These are phyloP conservation scores for Phalacrocorax carbo DNA, from an alignment of 2,113 vertebrate species.

Conservation along the genomic window DNA sequence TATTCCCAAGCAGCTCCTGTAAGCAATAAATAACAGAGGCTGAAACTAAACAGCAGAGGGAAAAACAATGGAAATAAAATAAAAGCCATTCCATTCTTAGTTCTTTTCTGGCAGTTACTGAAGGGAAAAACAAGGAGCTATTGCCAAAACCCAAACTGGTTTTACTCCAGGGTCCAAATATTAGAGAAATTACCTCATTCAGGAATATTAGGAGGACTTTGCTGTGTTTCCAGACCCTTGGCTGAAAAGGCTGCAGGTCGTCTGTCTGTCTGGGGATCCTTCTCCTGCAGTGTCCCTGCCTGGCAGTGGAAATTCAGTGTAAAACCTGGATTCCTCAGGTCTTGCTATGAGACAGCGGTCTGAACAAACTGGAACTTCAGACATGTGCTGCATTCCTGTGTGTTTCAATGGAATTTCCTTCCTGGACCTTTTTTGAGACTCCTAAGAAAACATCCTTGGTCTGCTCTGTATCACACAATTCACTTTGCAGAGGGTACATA, in stretches of 20 bases:
- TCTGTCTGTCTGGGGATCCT: neutral
- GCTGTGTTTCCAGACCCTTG: neutral
- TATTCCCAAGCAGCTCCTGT: neutral
- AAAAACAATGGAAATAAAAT: conserved; percentile 13
- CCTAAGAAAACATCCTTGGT: neutral
- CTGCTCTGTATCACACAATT: neutral
- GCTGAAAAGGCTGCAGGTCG: neutral
- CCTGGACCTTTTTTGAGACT: neutral
- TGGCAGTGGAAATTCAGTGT: neutral
- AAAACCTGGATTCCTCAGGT: neutral
- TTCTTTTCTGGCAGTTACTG: conserved; percentile 3
- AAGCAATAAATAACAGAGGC: neutral
- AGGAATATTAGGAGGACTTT: neutral
- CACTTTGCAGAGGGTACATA: neutral
- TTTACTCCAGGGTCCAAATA: neutral
- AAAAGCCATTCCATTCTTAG: neutral
- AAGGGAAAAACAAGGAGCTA: conserved; percentile 29
- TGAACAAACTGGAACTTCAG: neutral
- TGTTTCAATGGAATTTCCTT: neutral
- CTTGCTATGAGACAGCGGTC: neutral
- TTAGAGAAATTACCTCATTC: neutral
- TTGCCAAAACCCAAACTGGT: conserved; percentile 38
- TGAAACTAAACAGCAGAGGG: neutral
- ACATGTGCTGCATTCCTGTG: neutral
- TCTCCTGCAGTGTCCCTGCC: neutral